Evolutionary conservation across 1,140 invertebrate species (phyloP).

Genomic region (Nixonia krombeini): DNA sequence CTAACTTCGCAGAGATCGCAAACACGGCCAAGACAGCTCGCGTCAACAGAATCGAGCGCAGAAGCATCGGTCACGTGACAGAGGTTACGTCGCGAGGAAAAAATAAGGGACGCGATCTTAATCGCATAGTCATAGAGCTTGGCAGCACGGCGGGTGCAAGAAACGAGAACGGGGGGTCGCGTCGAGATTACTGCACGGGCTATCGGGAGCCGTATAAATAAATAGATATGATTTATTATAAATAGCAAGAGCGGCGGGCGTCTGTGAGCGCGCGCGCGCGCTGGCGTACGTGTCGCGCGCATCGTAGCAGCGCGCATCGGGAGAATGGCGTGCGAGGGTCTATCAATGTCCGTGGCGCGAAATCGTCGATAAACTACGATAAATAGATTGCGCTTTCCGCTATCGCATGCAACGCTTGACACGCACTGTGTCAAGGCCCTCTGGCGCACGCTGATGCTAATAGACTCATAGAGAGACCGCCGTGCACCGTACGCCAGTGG

Average conservation of each 20-base stretch:
- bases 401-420: conserved; percentile 67
- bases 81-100: too few species aligned
- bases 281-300: too few species aligned
- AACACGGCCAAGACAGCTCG: too few species aligned
- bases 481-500: too few species aligned
- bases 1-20: too few species aligned
- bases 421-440: conserved; percentile 70
- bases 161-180: conserved; percentile 34
- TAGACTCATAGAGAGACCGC: conserved; percentile 56
- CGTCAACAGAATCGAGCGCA: too few species aligned
- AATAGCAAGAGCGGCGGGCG: conserved; percentile 24
- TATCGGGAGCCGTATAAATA: conserved; percentile 37
- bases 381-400: conserved; percentile 71
- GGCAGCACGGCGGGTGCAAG: conserved; percentile 6
- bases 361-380: conserved; percentile 67
- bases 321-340: conserved; percentile 19
- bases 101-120: not conserved
- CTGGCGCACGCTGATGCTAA: conserved; percentile 61
- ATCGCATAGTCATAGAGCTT: not conserved
- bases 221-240: conserved; percentile 46
- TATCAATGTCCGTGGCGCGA: conserved; percentile 45
- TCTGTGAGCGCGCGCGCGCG: too few species aligned
- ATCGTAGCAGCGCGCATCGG: conserved; percentile 12
- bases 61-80: too few species aligned
- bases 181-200: conserved; percentile 5